Evolutionary conservation across 2,888 invertebrate species (phyloP), one percentile per base, ranked within the genome.

Genomic region (Sympetrum striolatum): DNA sequence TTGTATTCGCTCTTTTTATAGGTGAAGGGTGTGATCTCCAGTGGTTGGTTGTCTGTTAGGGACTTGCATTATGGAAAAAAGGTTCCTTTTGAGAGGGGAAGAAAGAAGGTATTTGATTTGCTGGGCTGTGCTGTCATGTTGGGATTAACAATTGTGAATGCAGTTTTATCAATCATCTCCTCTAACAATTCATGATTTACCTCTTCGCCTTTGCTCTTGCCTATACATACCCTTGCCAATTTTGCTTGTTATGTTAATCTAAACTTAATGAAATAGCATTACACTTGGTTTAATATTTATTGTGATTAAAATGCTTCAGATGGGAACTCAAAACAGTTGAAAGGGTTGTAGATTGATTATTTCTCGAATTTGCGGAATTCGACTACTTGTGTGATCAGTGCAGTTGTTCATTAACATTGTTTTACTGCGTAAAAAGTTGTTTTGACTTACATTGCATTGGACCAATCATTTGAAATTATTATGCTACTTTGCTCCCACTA

Each of bases 21-120:
- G 73, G 73, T 73, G 73, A 73, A 31, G 73, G 5, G 73, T 31
- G 73, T 73, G 73, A 73, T 31, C 31, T 31, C 73, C 25, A 31
- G 73, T 73, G 25, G 25, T 25, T 73, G 73, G 73, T 31, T 73
- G 73, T 25, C 73, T 31, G 73, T 73, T 73, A 73, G 73, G 73
- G n/a, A 73, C 31, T 25, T 73, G 73, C 73, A 73, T 31, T 25
- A 31, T 25, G 73, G 25, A 73, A 73, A 31, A n/a, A 81, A 39
- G 39, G 25, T n/a, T 81, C 35, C 35, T 39, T 39, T n/a, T 44
- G 39, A n/a, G 90, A 91, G 81, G 90, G 73, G 18, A 82, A 90
- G 73, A 80, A 91, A 80, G 81, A 58, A 18, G 91, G 90, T 44
- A 82, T 73, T 48, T 86, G 60, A 44, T 58, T 86, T 81, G 39